A percentile compares a stretch with the other conserved stretches of the same genome.
These are phyloP conservation scores for Morpho deidamia DNA, from an alignment of 2,888 invertebrate species.

Conservation along the genomic window DNA sequence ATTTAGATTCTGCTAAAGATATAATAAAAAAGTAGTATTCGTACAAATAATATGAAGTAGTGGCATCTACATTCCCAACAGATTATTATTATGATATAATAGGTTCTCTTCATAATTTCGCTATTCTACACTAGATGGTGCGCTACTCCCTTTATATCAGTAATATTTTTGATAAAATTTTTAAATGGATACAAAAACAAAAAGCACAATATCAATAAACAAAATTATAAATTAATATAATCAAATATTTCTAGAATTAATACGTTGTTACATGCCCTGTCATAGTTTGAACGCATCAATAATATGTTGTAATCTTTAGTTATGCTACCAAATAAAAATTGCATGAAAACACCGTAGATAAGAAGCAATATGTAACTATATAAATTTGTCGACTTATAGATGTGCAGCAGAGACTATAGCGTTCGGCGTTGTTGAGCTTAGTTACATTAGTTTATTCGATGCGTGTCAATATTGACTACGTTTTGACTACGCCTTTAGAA, in stretches of 20 bases:
- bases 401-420: not conserved
- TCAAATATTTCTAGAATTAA: no score
- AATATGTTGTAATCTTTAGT: not conserved
- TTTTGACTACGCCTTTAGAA: conserved; percentile 42
- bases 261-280: no score
- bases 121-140: not conserved
- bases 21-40: no score
- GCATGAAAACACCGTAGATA: not conserved
- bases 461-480: conserved; percentile 54
- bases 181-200: no score
- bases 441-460: conserved; percentile 49
- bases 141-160: not conserved
- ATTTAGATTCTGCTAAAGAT: no score
- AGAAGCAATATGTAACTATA: no score
- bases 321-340: not conserved
- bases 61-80: not conserved
- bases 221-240: no score
- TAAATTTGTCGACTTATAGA: not conserved
- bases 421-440: conserved; percentile 9
- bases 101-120: not conserved
- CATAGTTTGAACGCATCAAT: not conserved
- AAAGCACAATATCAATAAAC: no score
- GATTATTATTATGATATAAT: no score
- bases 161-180: not conserved
- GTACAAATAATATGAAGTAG: not conserved